Base-by-base conservation (phyloP, 2,888 invertebrate genomes). In the Biston betularia region DNA sequence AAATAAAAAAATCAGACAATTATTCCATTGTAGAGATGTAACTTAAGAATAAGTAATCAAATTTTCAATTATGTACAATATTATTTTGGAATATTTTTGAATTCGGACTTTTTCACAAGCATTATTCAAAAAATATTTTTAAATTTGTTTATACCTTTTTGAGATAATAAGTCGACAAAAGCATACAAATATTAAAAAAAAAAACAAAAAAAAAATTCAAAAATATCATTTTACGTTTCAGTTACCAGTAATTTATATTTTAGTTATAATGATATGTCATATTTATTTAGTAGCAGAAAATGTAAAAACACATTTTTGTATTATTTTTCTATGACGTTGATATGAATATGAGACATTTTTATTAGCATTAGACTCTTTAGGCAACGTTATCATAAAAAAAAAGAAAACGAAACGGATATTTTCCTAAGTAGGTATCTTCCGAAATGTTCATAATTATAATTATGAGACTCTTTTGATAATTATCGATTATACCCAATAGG, bases 11-110 rank as follows among this genome's bases (percentile, higher is more conserved):
- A 24, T 0, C 24, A 48, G 0, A 33, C 9, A 15, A 10, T 33
- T n/a, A n/a, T 50, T 1, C 14, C 2, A 0, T 35, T 6, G 34
- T 50, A 49, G 6, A 34, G 6, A 2, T 45, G 7, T 35, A 35
- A 15, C 14, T 15, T 15, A 10, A 53, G 14, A 15, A 42, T 42
- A 44, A 42, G 24, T 24, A 24, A 24, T 24, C 3, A 44, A 54
- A 6, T n/a, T 14, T 38, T 34, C 59, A 54, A 48, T 34, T 54
- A 59, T 64, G 54, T 66, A 63, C 46, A 63, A 42, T 6, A 49
- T 10, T 49, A 58, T 44, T 63, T 38, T 48, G 38, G 9, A 38
- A 38, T 15, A 48, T 50, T 40, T 53, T 53, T 44, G 40, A 11
- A 49, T 62, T 7, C 10, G 56, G 50, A 56, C 42, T 46, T 56